Evolutionary conservation across 2,113 vertebrate species (phyloP).

Genomic region (Pelmatolapia mariae): DNA sequence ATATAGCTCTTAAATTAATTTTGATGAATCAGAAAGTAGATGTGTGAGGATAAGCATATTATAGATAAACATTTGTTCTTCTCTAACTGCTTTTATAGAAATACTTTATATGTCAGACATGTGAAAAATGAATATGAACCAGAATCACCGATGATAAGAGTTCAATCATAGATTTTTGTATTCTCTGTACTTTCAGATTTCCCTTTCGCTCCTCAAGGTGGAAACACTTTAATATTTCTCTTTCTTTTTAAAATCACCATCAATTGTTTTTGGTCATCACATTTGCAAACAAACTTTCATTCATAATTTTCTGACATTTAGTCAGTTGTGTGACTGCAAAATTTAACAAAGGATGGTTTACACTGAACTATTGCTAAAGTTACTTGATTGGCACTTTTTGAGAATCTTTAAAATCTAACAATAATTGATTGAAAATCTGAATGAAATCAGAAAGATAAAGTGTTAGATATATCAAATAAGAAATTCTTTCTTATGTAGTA

Average conservation of each 20-base stretch:
- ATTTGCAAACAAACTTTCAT: neutral
- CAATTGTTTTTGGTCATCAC: neutral
- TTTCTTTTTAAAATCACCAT: neutral
- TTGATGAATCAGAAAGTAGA: neutral
- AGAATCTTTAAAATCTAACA: neutral
- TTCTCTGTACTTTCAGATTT: neutral
- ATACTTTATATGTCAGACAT: neutral
- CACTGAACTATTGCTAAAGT: neutral
- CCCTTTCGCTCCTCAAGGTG: fast-evolving
- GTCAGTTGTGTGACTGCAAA: neutral
- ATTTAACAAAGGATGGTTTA: neutral
- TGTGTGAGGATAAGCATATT: neutral
- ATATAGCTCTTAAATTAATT: neutral
- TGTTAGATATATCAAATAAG: neutral
- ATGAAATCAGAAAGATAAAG: neutral
- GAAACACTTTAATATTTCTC: neutral
- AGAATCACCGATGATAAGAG: fast-evolving
- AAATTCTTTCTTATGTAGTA: neutral
- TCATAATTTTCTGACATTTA: neutral
- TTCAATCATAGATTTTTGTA: neutral
- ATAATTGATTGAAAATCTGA: neutral
- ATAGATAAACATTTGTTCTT: neutral
- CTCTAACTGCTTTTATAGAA: neutral
- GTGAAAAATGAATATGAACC: neutral
- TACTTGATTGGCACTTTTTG: fast-evolving